phyloP scores from a whole-genome alignment of 2,797 vertebrate genomes.

The Peromyscus melanophrys region DNA sequence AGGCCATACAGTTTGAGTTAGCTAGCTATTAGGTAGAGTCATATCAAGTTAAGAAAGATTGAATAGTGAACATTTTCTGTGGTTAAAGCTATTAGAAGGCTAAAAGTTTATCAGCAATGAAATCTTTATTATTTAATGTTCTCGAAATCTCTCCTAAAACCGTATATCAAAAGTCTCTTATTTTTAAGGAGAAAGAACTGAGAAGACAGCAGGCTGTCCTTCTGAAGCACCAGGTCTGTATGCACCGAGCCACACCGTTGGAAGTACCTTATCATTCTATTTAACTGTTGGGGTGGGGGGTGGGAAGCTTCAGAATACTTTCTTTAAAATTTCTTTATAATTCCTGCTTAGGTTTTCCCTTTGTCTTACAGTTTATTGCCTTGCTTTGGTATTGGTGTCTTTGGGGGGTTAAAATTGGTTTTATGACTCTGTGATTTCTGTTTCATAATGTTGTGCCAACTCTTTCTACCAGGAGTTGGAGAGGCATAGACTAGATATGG shows the following conservation, averaged over 20 bases:
- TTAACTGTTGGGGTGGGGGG: slow-evolving; percentile 66
- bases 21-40: neutral
- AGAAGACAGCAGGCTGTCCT: slow-evolving; percentile 96
- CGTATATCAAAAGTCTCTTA: slow-evolving; percentile 78
- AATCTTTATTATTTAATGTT: slow-evolving; percentile 30
- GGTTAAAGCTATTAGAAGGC: slow-evolving; percentile 25
- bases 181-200: slow-evolving; percentile 96
- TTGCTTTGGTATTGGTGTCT: slow-evolving; percentile 94
- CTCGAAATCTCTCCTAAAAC: slow-evolving; percentile 58
- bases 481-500: slow-evolving; percentile 99
- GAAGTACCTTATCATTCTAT: slow-evolving; percentile 73
- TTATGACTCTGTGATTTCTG: slow-evolving; percentile 96
- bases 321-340: slow-evolving; percentile 82
- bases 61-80: slow-evolving; percentile 47
- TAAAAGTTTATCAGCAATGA: slow-evolving; percentile 31
- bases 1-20: neutral
- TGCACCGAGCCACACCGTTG: neutral
- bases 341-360: slow-evolving; percentile 86
- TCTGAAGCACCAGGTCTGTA: slow-evolving; percentile 97
- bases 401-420: slow-evolving; percentile 91
- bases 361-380: slow-evolving; percentile 90
- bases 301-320: slow-evolving; percentile 75
- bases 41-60: slow-evolving; percentile 14
- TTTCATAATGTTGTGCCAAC: slow-evolving; percentile 98
- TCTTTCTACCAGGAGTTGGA: slow-evolving; percentile 99